Base-by-base conservation (phyloP, 2,797 vertebrate genomes). In the Eremophila alpestris region DNA sequence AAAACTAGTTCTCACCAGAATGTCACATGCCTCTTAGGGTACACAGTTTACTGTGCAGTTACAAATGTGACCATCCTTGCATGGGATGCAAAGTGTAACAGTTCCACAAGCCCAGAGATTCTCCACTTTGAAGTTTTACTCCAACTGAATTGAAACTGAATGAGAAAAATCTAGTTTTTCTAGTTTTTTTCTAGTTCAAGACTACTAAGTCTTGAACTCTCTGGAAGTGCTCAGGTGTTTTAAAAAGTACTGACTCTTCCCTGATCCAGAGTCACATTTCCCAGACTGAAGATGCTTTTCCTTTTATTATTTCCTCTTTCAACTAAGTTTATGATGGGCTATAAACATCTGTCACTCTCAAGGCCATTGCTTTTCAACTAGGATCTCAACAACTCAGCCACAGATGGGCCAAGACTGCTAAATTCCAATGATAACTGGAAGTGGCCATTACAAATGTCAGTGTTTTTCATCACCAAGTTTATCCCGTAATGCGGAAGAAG, bases 41-140 rank as follows among this genome's bases (percentile, higher is more conserved):
- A 74, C 16, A 40, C 0, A 51, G 29, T 34, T 56, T 16, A 56
- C 26, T 64, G 68, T 2, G 3, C 26, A 56, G 63, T 26, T 73
- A 76, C 4, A 38, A 29, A 63, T 0, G 1, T 4, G 26, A 41
- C 16, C 12, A 36, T 22, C 9, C 26, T 26, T 43, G 21, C 32
- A 68, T 0, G 2, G 34, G 24, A 65, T 40, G 17, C 68, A 20
- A 58, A 40, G 5, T 5, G 0, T 24, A 52, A 69, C 30, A 48
- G 26, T 13, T 12, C 71, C 41, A 51, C 3, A 58, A 55, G 40
- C 7, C 15, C 52, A 46, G 43, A 68, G 45, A 90, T 10, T 5
- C 17, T 70, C 11, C 49, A 48, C 19, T 48, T 40, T 2, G n/a
- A 85, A 89, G 60, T 20, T 65, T 49, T 49, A 77, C 16, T 60